Evolutionary conservation across 2,797 vertebrate species (phyloP).

Genomic region (Hyperoplus lanceolatus): DNA sequence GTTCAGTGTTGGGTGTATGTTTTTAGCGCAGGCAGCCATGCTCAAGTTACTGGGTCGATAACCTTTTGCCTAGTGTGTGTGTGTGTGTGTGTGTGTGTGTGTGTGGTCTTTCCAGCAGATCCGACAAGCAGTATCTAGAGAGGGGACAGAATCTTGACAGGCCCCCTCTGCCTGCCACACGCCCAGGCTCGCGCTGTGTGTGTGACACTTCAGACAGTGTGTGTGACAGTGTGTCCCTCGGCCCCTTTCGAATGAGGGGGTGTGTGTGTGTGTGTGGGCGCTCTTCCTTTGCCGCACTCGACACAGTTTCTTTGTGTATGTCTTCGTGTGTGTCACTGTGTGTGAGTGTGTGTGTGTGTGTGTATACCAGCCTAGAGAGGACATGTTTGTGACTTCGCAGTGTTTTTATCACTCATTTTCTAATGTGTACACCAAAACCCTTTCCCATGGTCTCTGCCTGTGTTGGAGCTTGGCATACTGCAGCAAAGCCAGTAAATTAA

Average conservation of each 20-base stretch:
- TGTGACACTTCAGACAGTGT: constrained; percentile 73
- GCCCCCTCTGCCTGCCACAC: constrained; percentile 62
- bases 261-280: constrained; percentile 6
- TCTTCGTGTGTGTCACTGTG: too few relatives aligned
- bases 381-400: constrained; percentile 41
- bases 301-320: neutral
- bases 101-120: constrained; percentile 41
- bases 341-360: neutral
- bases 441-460: constrained; percentile 24
- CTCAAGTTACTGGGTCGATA: constrained; percentile 46
- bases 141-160: constrained; percentile 70
- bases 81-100: constrained; percentile 15
- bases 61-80: constrained; percentile 39
- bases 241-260: constrained; percentile 43
- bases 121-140: constrained; percentile 65
- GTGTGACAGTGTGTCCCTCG: constrained; percentile 71
- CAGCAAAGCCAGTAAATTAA: constrained; percentile 1
- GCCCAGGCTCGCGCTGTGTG: constrained; percentile 56
- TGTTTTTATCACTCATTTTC: constrained; percentile 54
- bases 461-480: constrained; percentile 38
- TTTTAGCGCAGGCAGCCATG: neutral
- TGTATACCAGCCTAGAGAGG: neutral
- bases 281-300: neutral
- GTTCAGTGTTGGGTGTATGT: neutral
- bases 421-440: constrained; percentile 38